Percentiles rank a stretch among this genome's conserved stretches.
Evolutionary conservation across 2,888 invertebrate genomes (phyloP).

Genomic region (Mimumesa dahlbomi): DNA sequence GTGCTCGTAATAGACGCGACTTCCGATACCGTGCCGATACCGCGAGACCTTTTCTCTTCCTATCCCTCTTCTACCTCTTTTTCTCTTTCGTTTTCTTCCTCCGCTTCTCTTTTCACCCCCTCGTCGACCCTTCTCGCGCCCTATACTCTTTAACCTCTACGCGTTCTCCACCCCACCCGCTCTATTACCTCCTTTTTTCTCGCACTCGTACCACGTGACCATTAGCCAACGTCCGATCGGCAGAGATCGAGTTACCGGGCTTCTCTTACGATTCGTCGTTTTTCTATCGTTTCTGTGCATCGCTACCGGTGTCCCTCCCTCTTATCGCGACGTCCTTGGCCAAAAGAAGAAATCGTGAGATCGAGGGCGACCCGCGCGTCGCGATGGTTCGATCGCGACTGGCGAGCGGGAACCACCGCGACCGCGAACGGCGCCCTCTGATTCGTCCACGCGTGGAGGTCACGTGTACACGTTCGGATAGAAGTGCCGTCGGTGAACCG

Average conservation of each 20-base stretch:
- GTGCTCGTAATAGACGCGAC: slow-evolving; percentile 87
- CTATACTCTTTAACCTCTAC: too few relatives aligned
- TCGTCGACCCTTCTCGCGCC: neutral
- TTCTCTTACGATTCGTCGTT: neutral
- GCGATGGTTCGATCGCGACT: slow-evolving; percentile 36
- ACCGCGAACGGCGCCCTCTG: slow-evolving; percentile 20
- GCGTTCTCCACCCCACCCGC: neutral
- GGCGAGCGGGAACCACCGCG: slow-evolving; percentile 18
- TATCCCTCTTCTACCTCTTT: slow-evolving; percentile 30
- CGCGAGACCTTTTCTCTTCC: slow-evolving; percentile 58
- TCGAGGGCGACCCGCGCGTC: slow-evolving; percentile 11
- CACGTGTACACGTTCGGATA: slow-evolving; percentile 18
- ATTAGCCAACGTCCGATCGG: neutral
- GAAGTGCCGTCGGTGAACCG: slow-evolving; percentile 8
- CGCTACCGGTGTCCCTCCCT: neutral
- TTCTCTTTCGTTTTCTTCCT: slow-evolving; percentile 43
- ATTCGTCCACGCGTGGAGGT: slow-evolving; percentile 14
- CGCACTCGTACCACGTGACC: neutral
- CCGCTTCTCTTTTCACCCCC: slow-evolving; percentile 32
- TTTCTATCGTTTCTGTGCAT: neutral
- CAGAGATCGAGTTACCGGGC: neutral
- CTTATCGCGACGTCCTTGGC: neutral
- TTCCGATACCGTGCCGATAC: slow-evolving; percentile 65
- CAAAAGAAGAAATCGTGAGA: neutral
- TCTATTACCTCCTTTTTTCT: neutral